Conservation (phyloP, 2,113 vertebrate genomes). For the Mus musculus region DNA sequence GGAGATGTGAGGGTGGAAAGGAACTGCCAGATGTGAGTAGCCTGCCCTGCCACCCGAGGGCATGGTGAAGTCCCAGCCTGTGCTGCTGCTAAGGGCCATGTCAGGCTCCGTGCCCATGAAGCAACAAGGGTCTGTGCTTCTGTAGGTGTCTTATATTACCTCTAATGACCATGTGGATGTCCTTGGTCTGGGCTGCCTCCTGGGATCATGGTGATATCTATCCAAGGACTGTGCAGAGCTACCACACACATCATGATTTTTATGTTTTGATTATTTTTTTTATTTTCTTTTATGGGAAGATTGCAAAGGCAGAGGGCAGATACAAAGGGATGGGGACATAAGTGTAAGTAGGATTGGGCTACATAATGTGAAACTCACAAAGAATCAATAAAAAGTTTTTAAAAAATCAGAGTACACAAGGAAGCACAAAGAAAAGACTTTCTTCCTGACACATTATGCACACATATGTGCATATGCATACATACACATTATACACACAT, state of each 20-base stretch:
- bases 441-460: neutral
- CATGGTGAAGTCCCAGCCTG: neutral
- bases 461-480: neutral
- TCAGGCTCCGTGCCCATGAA: neutral
- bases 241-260: neutral
- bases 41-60: neutral
- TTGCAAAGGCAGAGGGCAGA: neutral
- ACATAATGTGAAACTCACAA: neutral
- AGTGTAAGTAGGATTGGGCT: neutral
- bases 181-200: neutral
- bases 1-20: neutral
- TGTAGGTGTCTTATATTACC: neutral
- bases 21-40: neutral
- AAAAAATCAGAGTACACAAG: neutral
- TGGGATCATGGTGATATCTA: neutral
- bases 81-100: too few relatives aligned
- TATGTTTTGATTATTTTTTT: neutral
- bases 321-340: neutral
- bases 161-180: neutral
- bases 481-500: neutral
- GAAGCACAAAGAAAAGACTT: neutral
- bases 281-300: neutral
- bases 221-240: neutral
- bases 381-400: neutral
- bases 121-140: neutral